Evolutionary conservation across 2,888 invertebrate species (phyloP).

Genomic region (Sphaeridia pumilis): DNA sequence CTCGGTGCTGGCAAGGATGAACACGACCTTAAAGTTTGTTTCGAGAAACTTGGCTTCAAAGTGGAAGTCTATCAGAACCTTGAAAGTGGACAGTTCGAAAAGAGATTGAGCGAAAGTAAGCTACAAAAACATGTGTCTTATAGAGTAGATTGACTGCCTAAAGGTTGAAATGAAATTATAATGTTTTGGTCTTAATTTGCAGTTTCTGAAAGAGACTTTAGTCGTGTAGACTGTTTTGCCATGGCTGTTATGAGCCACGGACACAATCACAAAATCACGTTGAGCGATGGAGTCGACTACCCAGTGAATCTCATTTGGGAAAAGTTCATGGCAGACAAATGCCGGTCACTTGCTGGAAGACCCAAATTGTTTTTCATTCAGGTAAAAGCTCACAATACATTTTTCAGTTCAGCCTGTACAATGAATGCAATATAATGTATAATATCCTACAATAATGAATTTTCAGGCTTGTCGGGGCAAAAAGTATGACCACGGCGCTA

Average conservation of each 20-base stretch:
- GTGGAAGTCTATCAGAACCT: conserved; percentile 23
- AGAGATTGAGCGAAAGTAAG: conserved; percentile 21
- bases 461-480: conserved; percentile 32
- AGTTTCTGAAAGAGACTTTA: conserved; percentile 25
- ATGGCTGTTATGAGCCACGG: conserved; percentile 34
- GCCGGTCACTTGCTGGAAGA: conserved; percentile 75
- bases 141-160: too few species aligned
- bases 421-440: background rate
- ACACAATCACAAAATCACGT: conserved; percentile 27
- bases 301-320: conserved; percentile 34
- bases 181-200: too few species aligned
- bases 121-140: too few species aligned
- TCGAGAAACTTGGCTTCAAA: conserved; percentile 24
- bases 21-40: conserved; percentile 20
- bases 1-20: conserved; percentile 30
- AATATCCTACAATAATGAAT: background rate
- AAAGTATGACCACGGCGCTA: conserved; percentile 30
- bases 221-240: conserved; percentile 30
- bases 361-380: conserved; percentile 45
- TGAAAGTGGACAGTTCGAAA: conserved; percentile 15
- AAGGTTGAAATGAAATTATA: too few species aligned
- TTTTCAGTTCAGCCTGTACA: too few species aligned
- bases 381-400: conserved; percentile 19
- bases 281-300: conserved; percentile 26
- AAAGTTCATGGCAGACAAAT: conserved; percentile 43